Evolutionary conservation across 1,140 invertebrate genomes (phyloP), one percentile per base, ranked within the genome.

Genomic region (Brachionus manjavacas): DNA sequence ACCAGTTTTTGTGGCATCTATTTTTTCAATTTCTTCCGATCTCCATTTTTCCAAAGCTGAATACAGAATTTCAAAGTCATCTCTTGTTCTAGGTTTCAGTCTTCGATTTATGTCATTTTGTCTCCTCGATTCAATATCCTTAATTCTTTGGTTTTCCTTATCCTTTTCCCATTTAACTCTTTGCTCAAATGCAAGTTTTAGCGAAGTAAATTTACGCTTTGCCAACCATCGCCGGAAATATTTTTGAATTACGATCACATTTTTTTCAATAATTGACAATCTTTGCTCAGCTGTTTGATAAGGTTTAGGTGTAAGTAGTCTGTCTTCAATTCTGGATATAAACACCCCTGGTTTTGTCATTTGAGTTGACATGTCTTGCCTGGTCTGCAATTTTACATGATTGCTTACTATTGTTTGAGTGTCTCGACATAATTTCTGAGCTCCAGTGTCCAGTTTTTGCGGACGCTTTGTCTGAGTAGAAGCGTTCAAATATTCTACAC

Each of bases 51-150:
- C 89, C 68, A 90, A 86, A 60, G 89, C 88, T 86, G 88, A 85
- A 84, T 89, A 90, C 3, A 90, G 85, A 16, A 90, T 85, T 86
- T 90, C 88, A 86, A 90, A 90, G 84, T 90, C 90, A 85, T 89
- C 88, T 74, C 88, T 88, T 46, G 88, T 87, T 83, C 89, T 89
- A 25, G 90, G 90, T 85, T 90, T 88, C 86, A 89, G 88, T 60
- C 90, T 86, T 78, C 90, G 85, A 70, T 89, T 87, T 86, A 89
- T 89, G 85, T 89, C 89, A 85, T 85, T 85, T 85, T 87, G 85
- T 28, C 85, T 83, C 20, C 85, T 31, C 11, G 49, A 87, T 88
- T 84, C 83, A 88, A 87, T 85, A 89, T 87, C 46, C 86, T 79
- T 60, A 14, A 43, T 9, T 83, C 86, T 86, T 72, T 89, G 87